phyloP scores from a whole-genome alignment of 1,140 invertebrate genomes.

The Fopius arisanus region DNA sequence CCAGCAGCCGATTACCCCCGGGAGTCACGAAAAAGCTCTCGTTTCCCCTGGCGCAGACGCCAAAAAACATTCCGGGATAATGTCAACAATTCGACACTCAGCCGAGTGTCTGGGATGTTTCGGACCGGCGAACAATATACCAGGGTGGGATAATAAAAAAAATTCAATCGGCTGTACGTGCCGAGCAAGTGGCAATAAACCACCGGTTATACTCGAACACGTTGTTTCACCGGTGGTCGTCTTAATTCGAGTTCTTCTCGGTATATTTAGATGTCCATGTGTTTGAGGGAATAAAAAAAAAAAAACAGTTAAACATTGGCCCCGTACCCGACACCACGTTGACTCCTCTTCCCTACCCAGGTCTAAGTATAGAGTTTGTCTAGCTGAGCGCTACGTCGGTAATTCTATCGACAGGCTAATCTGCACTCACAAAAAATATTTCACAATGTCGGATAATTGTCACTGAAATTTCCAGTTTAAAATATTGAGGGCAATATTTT shows the following conservation, averaged over 20 bases:
- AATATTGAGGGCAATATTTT: no score
- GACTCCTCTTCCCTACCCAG: background rate
- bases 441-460: no score
- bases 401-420: background rate
- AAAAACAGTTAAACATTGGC: background rate
- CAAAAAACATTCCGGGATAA: background rate
- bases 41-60: background rate
- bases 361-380: slow-evolving; percentile 3
- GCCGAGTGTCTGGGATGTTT: background rate
- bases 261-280: slow-evolving; percentile 12
- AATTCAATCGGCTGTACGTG: background rate
- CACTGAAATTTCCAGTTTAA: no score
- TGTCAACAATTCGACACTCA: background rate
- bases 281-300: background rate
- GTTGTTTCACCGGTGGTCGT: slow-evolving; percentile 16
- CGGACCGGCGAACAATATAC: background rate
- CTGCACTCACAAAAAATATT: background rate
- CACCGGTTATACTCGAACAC: slow-evolving; percentile 11
- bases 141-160: background rate
- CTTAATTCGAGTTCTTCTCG: background rate
- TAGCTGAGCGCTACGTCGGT: background rate
- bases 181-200: slow-evolving; percentile 22
- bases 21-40: no score
- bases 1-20: no score
- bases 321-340: background rate